phyloP scores from a whole-genome alignment of 2,113 vertebrate species.

The Cavia aperea region DNA sequence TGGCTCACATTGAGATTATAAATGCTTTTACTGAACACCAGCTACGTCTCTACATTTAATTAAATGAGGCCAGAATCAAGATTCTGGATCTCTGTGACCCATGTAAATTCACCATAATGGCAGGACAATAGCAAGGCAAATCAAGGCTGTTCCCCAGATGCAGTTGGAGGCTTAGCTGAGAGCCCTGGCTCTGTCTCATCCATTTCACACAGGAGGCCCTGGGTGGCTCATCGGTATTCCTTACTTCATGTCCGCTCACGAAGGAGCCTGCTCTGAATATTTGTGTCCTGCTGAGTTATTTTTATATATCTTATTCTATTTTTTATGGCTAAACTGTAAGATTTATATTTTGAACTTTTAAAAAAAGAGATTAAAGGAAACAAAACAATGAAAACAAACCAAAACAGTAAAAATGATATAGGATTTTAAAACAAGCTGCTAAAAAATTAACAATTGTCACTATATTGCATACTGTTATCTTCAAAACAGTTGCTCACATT shows the following conservation, averaged over 20 bases:
- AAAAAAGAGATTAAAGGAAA: too few relatives aligned
- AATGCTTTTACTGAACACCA: background rate
- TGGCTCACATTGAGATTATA: background rate
- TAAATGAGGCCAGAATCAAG: background rate
- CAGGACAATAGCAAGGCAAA: background rate
- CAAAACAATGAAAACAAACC: too few relatives aligned
- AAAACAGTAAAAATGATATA: too few relatives aligned
- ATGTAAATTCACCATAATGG: background rate
- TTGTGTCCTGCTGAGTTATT: background rate
- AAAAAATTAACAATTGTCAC: too few relatives aligned
- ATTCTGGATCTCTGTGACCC: background rate
- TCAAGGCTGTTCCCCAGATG: accelerated
- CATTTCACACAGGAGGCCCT: too few relatives aligned
- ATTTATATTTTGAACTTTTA: too few relatives aligned
- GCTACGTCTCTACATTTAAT: background rate
- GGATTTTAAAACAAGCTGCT: too few relatives aligned
- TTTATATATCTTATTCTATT: too few relatives aligned
- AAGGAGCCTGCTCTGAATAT: background rate
- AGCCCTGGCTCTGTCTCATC: background rate
- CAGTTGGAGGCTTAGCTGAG: background rate
- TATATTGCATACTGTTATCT: too few relatives aligned
- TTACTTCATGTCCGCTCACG: background rate
- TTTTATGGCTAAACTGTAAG: too few relatives aligned
- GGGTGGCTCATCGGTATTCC: background rate
- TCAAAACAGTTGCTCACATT: too few relatives aligned